phyloP scores from a whole-genome alignment of 1,140 invertebrate genomes.

The Ladona fulva region DNA sequence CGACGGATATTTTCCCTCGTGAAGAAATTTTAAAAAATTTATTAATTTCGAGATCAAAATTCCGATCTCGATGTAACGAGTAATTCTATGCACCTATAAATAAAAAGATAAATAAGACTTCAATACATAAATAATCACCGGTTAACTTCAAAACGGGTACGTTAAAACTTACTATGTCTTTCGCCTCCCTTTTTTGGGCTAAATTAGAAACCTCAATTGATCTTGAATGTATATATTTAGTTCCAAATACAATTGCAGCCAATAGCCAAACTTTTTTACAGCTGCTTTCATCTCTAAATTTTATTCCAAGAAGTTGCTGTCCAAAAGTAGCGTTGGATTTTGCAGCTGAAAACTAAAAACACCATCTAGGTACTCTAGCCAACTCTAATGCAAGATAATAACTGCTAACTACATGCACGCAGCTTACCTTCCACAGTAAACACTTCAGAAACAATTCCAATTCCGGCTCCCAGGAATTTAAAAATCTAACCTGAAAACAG shows the following conservation, averaged over 20 bases:
- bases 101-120: background rate
- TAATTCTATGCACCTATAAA: constrained; percentile 18
- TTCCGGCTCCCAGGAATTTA: constrained; percentile 45
- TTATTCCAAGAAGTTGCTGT: constrained; percentile 48
- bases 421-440: constrained; percentile 39
- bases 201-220: constrained; percentile 13
- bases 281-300: constrained; percentile 43
- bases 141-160: background rate
- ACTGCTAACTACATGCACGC: background rate
- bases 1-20: constrained; percentile 48
- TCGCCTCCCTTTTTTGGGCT: background rate
- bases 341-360: constrained; percentile 42
- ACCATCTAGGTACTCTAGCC: background rate
- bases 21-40: constrained; percentile 51
- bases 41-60: constrained; percentile 45
- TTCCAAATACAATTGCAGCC: constrained; percentile 20
- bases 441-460: constrained; percentile 46
- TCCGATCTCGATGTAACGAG: constrained; percentile 39
- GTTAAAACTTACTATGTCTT: constrained; percentile 1
- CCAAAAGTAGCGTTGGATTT: constrained; percentile 47
- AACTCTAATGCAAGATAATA: background rate
- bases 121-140: background rate
- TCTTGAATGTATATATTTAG: constrained; percentile 19
- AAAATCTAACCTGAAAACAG: constrained; percentile 40
- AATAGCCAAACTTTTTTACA: constrained; percentile 30